Evolutionary conservation across 1,140 invertebrate genomes (phyloP).

Genomic region (Copidosoma floridanum): DNA sequence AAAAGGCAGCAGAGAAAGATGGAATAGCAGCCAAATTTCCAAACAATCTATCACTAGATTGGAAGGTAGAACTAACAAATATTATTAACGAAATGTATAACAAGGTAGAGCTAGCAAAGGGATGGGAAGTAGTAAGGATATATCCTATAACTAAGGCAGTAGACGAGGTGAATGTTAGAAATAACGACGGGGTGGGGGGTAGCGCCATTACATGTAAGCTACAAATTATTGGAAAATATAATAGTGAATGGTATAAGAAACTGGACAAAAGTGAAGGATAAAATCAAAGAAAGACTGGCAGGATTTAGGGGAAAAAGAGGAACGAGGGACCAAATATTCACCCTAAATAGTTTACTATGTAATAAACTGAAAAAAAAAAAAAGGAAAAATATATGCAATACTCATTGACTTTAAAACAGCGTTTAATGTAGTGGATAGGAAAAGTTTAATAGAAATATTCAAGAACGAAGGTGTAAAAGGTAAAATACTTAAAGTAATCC

Average conservation of each 20-base stretch:
- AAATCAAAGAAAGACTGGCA: neutral
- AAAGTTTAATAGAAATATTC: constrained; percentile 1
- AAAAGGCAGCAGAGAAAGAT: no score
- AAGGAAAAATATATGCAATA: no score
- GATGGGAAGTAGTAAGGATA: no score
- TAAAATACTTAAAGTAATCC: constrained; percentile 3
- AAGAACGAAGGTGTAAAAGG: constrained; percentile 11
- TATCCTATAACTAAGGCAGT: neutral
- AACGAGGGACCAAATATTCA: no score
- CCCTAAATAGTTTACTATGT: neutral
- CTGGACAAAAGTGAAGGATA: neutral
- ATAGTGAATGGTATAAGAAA: neutral
- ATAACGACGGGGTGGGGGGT: neutral
- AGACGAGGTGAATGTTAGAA: neutral
- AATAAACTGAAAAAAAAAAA: neutral
- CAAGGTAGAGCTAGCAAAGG: no score
- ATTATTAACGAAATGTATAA: neutral
- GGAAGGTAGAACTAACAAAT: no score
- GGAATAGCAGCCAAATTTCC: neutral
- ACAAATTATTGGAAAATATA: neutral
- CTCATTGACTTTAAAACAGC: no score
- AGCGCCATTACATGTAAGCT: neutral
- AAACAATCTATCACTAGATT: no score
- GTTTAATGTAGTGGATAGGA: no score
- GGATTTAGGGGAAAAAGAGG: neutral